phyloP scores from a whole-genome alignment of 1,140 invertebrate genomes.

The Brachionus angularis region DNA sequence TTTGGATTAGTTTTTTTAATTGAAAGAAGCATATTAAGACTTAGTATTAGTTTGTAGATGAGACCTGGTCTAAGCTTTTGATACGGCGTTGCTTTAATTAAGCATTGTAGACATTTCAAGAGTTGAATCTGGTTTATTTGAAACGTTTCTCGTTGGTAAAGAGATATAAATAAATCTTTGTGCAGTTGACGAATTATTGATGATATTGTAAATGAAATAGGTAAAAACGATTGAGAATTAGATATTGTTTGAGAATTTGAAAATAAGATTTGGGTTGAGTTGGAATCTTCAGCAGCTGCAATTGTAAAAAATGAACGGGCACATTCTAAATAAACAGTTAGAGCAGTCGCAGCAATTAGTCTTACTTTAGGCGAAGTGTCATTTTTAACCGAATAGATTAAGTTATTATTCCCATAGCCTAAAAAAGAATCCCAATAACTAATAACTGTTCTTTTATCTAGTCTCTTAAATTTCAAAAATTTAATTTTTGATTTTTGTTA shows the following conservation, averaged over 20 bases:
- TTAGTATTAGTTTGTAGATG: constrained; percentile 20
- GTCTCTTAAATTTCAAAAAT: not conserved
- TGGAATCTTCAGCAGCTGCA: constrained; percentile 36
- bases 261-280: no score
- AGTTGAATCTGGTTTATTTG: constrained; percentile 11
- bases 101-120: constrained; percentile 23
- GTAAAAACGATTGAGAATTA: constrained; percentile 19
- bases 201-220: constrained; percentile 6
- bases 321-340: constrained; percentile 4
- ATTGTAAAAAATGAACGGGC: constrained; percentile 17
- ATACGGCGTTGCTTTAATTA: constrained; percentile 22
- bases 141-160: constrained; percentile 14
- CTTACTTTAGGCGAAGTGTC: constrained; percentile 37
- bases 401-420: not conserved
- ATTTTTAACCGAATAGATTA: constrained; percentile 38
- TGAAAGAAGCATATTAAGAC: not conserved
- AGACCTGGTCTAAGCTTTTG: constrained; percentile 38
- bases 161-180: constrained; percentile 26
- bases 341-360: constrained; percentile 9
- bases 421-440: constrained; percentile 42
- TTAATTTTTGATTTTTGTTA: not conserved
- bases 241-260: constrained; percentile 11
- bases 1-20: not conserved
- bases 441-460: constrained; percentile 24
- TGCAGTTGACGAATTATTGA: constrained; percentile 5